phyloP scores from a whole-genome alignment of 2,797 vertebrate genomes.

The Leucoraja ocellata region DNA sequence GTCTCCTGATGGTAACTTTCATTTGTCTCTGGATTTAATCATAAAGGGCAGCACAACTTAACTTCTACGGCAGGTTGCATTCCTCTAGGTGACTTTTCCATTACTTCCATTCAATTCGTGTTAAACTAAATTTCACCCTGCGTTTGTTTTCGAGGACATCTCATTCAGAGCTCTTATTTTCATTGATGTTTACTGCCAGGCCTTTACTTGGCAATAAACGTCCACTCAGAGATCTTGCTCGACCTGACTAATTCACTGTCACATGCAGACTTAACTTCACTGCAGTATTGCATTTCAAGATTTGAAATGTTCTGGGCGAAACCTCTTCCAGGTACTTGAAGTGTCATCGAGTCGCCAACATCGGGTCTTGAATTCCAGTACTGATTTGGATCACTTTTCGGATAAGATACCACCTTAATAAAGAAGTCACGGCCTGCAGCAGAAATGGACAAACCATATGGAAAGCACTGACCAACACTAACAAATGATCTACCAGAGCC shows the following conservation, averaged over 20 bases:
- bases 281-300: not conserved
- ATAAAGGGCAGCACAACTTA: not conserved
- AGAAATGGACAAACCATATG: not conserved
- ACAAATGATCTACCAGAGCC: not conserved
- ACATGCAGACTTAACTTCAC: not conserved
- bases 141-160: not conserved
- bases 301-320: not conserved
- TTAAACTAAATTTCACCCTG: not conserved
- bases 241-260: not conserved
- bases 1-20: not conserved
- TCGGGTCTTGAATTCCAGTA: not conserved
- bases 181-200: not conserved
- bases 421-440: not conserved
- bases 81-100: not conserved
- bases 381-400: not conserved
- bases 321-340: not conserved
- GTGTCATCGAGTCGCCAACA: not conserved
- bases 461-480: too few species aligned
- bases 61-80: not conserved
- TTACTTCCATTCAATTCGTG: not conserved
- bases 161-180: not conserved
- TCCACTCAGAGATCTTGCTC: not conserved
- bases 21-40: not conserved
- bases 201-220: not conserved
- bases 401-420: not conserved